phyloP scores from a whole-genome alignment of 2,888 invertebrate species.

The Epirrhoe tristata region DNA sequence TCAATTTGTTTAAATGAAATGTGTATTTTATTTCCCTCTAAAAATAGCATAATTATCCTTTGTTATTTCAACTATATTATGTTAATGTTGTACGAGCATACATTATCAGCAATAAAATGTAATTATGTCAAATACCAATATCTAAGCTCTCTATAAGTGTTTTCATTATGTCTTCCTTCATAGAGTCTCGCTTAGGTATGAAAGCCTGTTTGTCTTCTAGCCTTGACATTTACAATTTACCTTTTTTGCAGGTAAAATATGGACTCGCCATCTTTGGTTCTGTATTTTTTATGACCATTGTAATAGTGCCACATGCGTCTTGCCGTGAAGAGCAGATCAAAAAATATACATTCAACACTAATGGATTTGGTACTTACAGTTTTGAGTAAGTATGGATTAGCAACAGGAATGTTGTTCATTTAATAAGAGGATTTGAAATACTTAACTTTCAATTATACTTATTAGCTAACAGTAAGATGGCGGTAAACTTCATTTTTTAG shows the following conservation, averaged over 20 bases:
- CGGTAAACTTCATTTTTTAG: too few relatives aligned
- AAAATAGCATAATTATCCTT: too few relatives aligned
- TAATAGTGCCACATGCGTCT: slow-evolving; percentile 48
- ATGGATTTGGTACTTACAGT: slow-evolving; percentile 75
- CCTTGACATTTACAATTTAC: slow-evolving; percentile 65
- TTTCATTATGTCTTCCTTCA: background rate
- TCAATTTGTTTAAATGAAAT: too few relatives aligned
- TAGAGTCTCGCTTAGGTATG: background rate
- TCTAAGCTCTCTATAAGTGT: background rate
- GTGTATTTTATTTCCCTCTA: too few relatives aligned
- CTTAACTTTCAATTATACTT: background rate
- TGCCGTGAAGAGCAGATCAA: slow-evolving; percentile 63
- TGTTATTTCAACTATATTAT: too few relatives aligned
- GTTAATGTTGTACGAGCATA: too few relatives aligned
- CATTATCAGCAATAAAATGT: too few relatives aligned
- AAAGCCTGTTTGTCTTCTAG: slow-evolving; percentile 47
- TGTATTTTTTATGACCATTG: slow-evolving; percentile 52
- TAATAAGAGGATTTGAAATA: background rate
- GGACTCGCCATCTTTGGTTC: slow-evolving; percentile 51
- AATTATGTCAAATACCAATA: too few relatives aligned
- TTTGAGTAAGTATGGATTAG: slow-evolving; percentile 72
- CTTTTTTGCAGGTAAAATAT: slow-evolving; percentile 67
- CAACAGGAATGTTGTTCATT: slow-evolving; percentile 22
- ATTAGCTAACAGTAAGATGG: background rate
- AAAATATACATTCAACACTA: slow-evolving; percentile 70